phyloP scores from a whole-genome alignment of 1,140 invertebrate genomes.

The Zaprionus davidi region DNA sequence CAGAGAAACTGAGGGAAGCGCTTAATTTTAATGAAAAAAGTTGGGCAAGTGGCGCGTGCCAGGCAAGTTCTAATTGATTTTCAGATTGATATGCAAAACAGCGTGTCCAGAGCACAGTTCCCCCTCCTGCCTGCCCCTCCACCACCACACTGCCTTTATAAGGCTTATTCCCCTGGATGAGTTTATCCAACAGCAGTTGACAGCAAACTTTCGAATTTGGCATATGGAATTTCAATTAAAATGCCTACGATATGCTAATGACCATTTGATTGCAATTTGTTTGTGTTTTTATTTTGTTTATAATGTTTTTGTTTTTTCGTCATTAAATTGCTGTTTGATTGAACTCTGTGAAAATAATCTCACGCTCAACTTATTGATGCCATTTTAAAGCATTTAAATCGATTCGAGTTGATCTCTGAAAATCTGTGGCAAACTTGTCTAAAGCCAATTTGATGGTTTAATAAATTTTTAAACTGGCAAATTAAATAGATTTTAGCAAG shows the following conservation, averaged over 20 bases:
- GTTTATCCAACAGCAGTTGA: slow-evolving; percentile 29
- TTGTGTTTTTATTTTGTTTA: neutral
- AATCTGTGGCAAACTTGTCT: neutral
- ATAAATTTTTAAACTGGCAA: neutral
- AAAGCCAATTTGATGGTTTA: neutral
- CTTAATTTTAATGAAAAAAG: slow-evolving; percentile 60
- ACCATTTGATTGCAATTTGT: slow-evolving; percentile 39
- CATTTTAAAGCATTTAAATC: neutral
- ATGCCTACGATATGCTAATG: slow-evolving; percentile 49
- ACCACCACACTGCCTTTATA: neutral
- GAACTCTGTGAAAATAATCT: neutral
- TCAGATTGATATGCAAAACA: slow-evolving; percentile 61
- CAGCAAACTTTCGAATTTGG: slow-evolving; percentile 30
- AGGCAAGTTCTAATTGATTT: slow-evolving; percentile 57
- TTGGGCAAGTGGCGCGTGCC: slow-evolving; percentile 49
- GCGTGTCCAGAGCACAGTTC: slow-evolving; percentile 21
- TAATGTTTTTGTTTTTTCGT: neutral
- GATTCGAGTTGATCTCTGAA: neutral
- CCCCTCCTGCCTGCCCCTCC: too few relatives aligned
- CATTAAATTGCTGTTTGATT: slow-evolving; percentile 15
- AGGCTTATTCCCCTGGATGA: neutral
- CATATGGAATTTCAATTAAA: slow-evolving; percentile 57
- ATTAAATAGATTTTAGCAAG: neutral
- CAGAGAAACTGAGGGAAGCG: neutral
- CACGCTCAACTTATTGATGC: neutral